Base-by-base conservation (phyloP, 2,113 vertebrate species). In the Paracyprichromis sp. region DNA sequence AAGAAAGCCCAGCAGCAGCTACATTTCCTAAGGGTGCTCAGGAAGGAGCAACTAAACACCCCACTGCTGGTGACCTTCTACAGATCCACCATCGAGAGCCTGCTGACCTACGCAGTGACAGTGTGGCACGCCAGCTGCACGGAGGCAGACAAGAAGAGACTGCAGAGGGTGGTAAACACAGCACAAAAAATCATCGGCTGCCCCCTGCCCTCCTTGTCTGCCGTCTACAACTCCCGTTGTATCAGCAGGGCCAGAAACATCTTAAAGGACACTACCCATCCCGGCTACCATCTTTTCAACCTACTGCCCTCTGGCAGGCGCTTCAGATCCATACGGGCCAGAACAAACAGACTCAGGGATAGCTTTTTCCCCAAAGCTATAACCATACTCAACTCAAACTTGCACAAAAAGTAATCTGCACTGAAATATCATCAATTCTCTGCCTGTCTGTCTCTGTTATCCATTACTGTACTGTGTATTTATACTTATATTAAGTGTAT, bases 61-160 rank as follows among this genome's bases (percentile, higher is more conserved):
- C 0, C 0, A 1, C 52, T 7, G 52, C 19, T 53, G 52, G 9
- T 54, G 9, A 21, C n/a, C 53, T 54, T 54, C 53, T 54, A 54
- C 6, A 54, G 1, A 7, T 54, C 53, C n/a, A 54, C 53, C 53
- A 54, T 54, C 5, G 0, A 54, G n/a, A 54, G n/a, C 52, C 19
- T 21, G 52, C n/a, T 19, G 5, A 53, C 19, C 19, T 53, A 13
- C 13, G 53, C 11, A 2, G 21, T 56, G 53, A 24, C 53, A 54
- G 53, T 56, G 21, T 26, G 53, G 6, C 53, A 56, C 4, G 4
- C 21, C 54, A 56, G 53, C 21, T 56, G 53, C 53, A 56, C 0
- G 1, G 53, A 56, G 53, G 53, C 6, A 56, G 21, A 56, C 11
- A 13, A 2, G 53, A 56, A 56, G 53, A 24, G 6, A 56, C 53